These are phyloP conservation scores for Torymus tubicola DNA, from an alignment of 2,888 invertebrate species.

Conservation along the genomic window DNA sequence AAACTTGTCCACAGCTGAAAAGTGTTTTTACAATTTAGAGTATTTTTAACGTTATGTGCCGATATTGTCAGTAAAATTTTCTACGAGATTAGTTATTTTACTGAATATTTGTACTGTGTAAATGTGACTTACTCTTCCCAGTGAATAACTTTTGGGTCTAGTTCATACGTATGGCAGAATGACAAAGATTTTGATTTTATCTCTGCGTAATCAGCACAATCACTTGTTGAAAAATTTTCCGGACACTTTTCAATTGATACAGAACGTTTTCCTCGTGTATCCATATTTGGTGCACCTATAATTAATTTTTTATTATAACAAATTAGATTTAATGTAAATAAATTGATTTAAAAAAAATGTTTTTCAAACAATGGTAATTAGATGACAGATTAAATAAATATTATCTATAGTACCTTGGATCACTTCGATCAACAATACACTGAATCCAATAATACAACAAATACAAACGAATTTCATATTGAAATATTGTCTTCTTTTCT, in stretches of 20 bases:
- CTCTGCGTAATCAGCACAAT: slow-evolving; percentile 22
- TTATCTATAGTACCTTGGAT: no score
- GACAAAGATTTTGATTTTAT: neutral
- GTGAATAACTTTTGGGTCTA: no score
- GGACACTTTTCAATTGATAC: slow-evolving; percentile 25
- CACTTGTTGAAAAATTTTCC: neutral
- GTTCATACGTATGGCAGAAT: no score
- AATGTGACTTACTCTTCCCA: no score
- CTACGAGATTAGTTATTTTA: no score
- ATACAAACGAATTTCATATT: neutral
- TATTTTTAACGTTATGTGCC: no score
- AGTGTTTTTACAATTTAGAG: slow-evolving; percentile 8
- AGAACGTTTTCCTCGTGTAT: slow-evolving; percentile 30
- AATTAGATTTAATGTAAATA: no score
- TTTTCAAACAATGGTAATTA: no score
- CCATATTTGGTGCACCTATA: neutral
- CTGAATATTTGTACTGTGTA: no score
- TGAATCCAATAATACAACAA: slow-evolving; percentile 1
- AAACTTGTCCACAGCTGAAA: slow-evolving; percentile 45
- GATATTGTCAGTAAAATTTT: no score
- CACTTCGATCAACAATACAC: no score
- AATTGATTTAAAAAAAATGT: neutral
- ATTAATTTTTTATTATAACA: neutral
- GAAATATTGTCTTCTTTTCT: neutral
- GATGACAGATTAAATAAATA: no score